Evolutionary conservation across 2,888 invertebrate species (phyloP).

Genomic region (Horisme vitalbata): DNA sequence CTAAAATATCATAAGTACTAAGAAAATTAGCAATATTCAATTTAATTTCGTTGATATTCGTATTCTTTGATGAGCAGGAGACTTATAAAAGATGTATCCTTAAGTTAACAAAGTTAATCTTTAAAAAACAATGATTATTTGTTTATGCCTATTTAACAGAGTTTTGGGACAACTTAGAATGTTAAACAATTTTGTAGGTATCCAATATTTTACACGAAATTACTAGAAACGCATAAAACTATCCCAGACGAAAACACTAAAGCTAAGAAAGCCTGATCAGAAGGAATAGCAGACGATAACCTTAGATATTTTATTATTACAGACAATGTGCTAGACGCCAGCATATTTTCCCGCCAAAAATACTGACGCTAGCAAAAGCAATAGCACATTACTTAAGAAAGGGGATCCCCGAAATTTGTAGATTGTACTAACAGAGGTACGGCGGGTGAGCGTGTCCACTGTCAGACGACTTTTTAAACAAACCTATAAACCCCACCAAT

Average conservation of each 20-base stretch:
- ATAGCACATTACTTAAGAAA: conserved; percentile 63
- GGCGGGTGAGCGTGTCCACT: conserved; percentile 44
- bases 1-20: no score
- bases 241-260: conserved; percentile 17
- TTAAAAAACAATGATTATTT: no score
- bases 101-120: no score
- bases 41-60: no score
- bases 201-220: neutral
- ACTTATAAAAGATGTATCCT: no score
- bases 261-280: conserved; percentile 11
- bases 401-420: conserved; percentile 63
- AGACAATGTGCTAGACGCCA: conserved; percentile 21
- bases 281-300: conserved; percentile 16
- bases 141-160: no score
- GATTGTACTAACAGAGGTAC: conserved; percentile 54
- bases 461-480: conserved; percentile 15
- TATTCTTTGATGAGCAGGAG: no score
- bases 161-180: no score
- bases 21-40: no score
- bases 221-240: conserved; percentile 4
- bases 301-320: conserved; percentile 20
- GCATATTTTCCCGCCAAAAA: conserved; percentile 36
- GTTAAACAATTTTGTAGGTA: neutral
- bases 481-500: no score
- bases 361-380: conserved; percentile 46